Conservation (phyloP, 2,797 vertebrate species). For the Micropoecilia bifurca region DNA sequence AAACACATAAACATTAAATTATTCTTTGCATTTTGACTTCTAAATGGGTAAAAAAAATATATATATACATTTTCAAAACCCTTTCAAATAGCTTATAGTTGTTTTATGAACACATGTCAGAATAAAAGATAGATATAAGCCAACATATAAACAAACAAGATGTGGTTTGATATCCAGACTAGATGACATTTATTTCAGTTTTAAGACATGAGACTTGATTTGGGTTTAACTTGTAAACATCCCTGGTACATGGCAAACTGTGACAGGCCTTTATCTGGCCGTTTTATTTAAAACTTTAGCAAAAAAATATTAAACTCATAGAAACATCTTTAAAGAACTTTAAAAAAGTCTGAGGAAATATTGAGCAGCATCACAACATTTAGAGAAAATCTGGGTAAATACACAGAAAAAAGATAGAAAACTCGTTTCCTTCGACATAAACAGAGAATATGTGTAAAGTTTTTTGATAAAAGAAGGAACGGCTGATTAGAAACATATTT, state of each 20-base stretch:
- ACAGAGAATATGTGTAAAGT: background rate
- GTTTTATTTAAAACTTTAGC: background rate
- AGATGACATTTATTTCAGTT: background rate
- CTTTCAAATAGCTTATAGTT: background rate
- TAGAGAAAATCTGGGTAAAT: background rate
- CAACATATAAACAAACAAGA: background rate
- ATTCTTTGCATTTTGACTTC: background rate
- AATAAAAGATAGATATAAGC: background rate
- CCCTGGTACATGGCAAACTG: background rate
- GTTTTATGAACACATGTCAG: background rate
- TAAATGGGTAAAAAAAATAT: background rate
- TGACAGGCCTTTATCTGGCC: background rate
- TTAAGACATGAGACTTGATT: background rate
- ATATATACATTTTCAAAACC: background rate
- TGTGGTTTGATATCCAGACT: background rate
- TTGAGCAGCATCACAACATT: background rate
- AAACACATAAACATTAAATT: background rate
- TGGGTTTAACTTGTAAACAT: background rate
- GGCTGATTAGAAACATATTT: background rate
- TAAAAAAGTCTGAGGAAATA: background rate
- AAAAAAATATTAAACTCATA: background rate
- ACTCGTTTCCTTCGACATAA: background rate
- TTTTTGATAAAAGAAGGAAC: background rate
- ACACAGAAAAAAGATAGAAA: background rate
- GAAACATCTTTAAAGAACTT: background rate